phyloP scores from a whole-genome alignment of 2,888 invertebrate species.

The Caenorhabditis auriculariae region DNA sequence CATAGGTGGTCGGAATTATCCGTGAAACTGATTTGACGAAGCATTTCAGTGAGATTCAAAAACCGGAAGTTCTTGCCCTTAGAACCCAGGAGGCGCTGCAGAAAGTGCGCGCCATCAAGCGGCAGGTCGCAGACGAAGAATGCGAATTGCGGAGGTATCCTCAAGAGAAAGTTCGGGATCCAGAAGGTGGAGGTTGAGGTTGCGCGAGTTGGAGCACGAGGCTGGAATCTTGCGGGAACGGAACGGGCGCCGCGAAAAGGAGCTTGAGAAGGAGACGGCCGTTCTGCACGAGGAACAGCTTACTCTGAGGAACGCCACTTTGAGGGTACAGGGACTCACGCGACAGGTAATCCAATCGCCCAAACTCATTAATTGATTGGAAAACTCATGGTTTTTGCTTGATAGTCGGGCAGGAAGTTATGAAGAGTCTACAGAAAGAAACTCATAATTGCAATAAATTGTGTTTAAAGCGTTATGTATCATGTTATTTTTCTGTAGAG shows the following conservation, averaged over 20 bases:
- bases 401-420: no score
- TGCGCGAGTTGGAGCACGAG: slow-evolving; percentile 38
- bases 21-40: no score
- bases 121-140: slow-evolving; percentile 55
- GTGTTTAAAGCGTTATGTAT: no score
- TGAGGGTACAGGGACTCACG: slow-evolving; percentile 92
- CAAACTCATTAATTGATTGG: no score
- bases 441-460: no score
- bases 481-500: no score
- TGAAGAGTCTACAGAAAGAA: no score
- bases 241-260: slow-evolving; percentile 24
- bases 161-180: no score
- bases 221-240: slow-evolving; percentile 26
- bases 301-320: slow-evolving; percentile 79
- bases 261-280: slow-evolving; percentile 24
- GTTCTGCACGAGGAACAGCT: slow-evolving; percentile 30
- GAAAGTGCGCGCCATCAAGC: slow-evolving; percentile 28
- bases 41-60: no score
- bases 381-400: no score
- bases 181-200: slow-evolving; percentile 9
- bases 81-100: slow-evolving; percentile 14
- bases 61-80: background rate
- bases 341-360: slow-evolving; percentile 30
- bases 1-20: no score
- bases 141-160: slow-evolving; percentile 36